Percentiles rank a stretch among this genome's conserved stretches.
phyloP scores from a whole-genome alignment of 2,797 vertebrate species.

The Malacoctenus gilli region DNA sequence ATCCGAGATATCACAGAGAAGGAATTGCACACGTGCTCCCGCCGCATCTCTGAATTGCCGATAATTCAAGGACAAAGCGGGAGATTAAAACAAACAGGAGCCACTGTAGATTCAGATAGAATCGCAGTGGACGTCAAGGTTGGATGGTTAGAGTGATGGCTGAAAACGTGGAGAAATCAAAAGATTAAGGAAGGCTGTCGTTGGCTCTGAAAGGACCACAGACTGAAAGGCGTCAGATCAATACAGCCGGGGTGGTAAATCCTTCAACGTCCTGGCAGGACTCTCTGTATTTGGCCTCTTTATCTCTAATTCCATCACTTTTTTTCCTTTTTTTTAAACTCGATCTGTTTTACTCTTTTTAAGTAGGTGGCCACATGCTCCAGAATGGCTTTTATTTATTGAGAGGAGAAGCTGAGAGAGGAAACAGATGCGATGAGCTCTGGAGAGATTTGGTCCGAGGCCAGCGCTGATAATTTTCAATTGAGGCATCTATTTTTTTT shows the following conservation, averaged over 20 bases:
- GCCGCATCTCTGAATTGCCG: constrained; percentile 3
- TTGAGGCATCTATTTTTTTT: constrained; percentile 17
- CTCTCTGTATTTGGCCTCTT: constrained; percentile 46
- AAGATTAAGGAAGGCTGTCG: constrained; percentile 59
- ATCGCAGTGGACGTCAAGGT: constrained; percentile 24
- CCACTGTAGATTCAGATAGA: constrained; percentile 12
- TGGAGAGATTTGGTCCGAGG: constrained; percentile 46
- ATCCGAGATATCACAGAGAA: neutral
- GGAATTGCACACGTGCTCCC: neutral
- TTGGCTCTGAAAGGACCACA: constrained; percentile 51
- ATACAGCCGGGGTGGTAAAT: constrained; percentile 55
- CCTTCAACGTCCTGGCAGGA: constrained; percentile 44
- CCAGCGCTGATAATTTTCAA: constrained; percentile 47
- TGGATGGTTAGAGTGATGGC: constrained; percentile 29
- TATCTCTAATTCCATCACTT: constrained; percentile 47
- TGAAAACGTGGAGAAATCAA: constrained; percentile 46
- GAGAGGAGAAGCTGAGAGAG: constrained; percentile 24
- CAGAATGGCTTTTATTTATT: constrained; percentile 29
- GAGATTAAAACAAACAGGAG: constrained; percentile 21
- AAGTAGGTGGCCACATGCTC: constrained; percentile 23
- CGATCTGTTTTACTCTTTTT: constrained; percentile 27
- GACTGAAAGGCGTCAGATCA: constrained; percentile 60
- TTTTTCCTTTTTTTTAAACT: constrained; percentile 20
- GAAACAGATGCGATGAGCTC: constrained; percentile 42
- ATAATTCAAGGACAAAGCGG: constrained; percentile 7